phyloP scores from a whole-genome alignment of 1,140 invertebrate genomes.

The Mactra quadrangularis region DNA sequence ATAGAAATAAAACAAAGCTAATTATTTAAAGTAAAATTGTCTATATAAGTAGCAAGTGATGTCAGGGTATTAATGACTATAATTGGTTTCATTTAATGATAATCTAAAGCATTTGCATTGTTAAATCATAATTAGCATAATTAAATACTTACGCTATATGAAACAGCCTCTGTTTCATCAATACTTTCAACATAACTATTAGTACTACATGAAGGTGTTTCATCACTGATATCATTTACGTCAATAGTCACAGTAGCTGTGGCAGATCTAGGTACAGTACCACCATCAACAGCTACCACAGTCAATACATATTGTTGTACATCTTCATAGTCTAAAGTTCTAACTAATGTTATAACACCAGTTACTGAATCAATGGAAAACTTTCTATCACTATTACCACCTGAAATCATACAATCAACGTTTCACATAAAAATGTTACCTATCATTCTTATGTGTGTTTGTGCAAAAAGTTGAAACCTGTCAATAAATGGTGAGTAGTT shows the following conservation, averaged over 20 bases:
- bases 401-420: conserved; percentile 29
- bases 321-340: conserved; percentile 54
- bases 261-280: conserved; percentile 27
- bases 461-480: too few species aligned
- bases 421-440: too few species aligned
- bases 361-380: conserved; percentile 61
- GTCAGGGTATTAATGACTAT: too few species aligned
- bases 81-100: too few species aligned
- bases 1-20: too few species aligned
- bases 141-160: conserved; percentile 1
- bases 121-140: too few species aligned
- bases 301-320: conserved; percentile 40
- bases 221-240: conserved; percentile 70
- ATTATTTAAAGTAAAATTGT: too few species aligned
- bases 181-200: conserved; percentile 6
- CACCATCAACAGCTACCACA: conserved; percentile 67
- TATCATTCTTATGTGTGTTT: too few species aligned
- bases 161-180: conserved; percentile 16
- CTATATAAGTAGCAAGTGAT: too few species aligned
- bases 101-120: too few species aligned
- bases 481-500: too few species aligned
- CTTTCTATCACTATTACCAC: conserved; percentile 59
- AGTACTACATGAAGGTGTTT: conserved; percentile 63
- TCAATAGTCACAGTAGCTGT: conserved; percentile 59
- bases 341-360: conserved; percentile 52